Percentiles rank a stretch among this genome's conserved stretches.
phyloP scores from a whole-genome alignment of 2,888 invertebrate genomes.

The Lycophotia porphyrea region DNA sequence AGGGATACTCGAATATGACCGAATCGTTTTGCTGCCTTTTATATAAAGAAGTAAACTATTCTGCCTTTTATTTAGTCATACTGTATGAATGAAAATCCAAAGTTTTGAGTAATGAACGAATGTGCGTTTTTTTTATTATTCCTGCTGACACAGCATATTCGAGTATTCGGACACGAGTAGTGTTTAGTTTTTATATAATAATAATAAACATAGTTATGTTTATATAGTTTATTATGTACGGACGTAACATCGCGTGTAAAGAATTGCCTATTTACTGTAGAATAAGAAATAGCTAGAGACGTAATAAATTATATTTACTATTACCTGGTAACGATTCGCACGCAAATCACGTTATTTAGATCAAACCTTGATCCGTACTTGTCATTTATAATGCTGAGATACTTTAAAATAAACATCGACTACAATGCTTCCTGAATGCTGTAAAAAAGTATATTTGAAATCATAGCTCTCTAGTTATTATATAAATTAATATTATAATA shows the following conservation, averaged over 20 bases:
- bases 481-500: slow-evolving; percentile 41
- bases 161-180: slow-evolving; percentile 46
- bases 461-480: slow-evolving; percentile 43
- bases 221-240: slow-evolving; percentile 80
- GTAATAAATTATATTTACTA: slow-evolving; percentile 64
- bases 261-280: slow-evolving; percentile 70
- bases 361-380: background rate
- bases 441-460: slow-evolving; percentile 21
- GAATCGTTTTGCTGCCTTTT: background rate
- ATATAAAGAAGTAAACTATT: background rate
- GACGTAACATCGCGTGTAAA: slow-evolving; percentile 67
- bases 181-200: slow-evolving; percentile 70
- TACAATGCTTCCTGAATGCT: slow-evolving; percentile 12
- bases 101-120: background rate
- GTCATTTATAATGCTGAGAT: background rate
- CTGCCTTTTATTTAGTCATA: background rate
- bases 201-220: slow-evolving; percentile 80
- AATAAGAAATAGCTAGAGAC: slow-evolving; percentile 57
- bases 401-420: slow-evolving; percentile 10
- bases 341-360: slow-evolving; percentile 36
- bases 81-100: slow-evolving; percentile 2
- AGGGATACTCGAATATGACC: slow-evolving; percentile 49
- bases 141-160: slow-evolving; percentile 34
- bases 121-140: background rate
- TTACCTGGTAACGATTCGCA: slow-evolving; percentile 45